phyloP scores from a whole-genome alignment of 1,140 invertebrate species.

The Sitophilus oryzae region DNA sequence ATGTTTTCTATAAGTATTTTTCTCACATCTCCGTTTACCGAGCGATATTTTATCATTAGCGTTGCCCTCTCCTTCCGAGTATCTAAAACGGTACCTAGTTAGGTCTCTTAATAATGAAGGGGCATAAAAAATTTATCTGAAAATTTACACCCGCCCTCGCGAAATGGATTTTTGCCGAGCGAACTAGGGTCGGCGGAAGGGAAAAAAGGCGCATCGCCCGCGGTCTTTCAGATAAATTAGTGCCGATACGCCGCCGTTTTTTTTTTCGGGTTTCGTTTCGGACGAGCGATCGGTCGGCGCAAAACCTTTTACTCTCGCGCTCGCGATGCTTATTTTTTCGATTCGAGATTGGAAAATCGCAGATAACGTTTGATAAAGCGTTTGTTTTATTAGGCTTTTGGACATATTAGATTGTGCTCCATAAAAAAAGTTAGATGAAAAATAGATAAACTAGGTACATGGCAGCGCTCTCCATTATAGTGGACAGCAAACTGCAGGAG shows the following conservation, averaged over 20 bases:
- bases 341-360: constrained; percentile 3
- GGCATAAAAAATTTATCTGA: constrained; percentile 8
- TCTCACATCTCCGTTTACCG: no score
- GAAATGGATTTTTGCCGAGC: constrained; percentile 5
- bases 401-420: no score
- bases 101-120: constrained; percentile 1
- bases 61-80: no score
- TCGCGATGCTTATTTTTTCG: constrained; percentile 5
- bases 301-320: constrained; percentile 4
- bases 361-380: constrained; percentile 1
- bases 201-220: constrained; percentile 4
- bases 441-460: background rate
- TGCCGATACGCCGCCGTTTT: constrained; percentile 1
- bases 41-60: no score
- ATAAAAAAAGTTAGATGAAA: constrained; percentile 1
- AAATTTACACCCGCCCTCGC: constrained; percentile 6
- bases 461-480: no score
- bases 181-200: background rate
- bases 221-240: constrained; percentile 6
- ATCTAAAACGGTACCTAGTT: no score
- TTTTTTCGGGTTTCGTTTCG: constrained; percentile 1
- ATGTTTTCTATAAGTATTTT: no score
- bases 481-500: no score
- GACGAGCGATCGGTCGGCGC: background rate
- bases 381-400: no score